A percentile compares a stretch with the other conserved stretches of the same genome.
phyloP scores from a whole-genome alignment of 2,113 vertebrate species.

The Otocyon megalotis region DNA sequence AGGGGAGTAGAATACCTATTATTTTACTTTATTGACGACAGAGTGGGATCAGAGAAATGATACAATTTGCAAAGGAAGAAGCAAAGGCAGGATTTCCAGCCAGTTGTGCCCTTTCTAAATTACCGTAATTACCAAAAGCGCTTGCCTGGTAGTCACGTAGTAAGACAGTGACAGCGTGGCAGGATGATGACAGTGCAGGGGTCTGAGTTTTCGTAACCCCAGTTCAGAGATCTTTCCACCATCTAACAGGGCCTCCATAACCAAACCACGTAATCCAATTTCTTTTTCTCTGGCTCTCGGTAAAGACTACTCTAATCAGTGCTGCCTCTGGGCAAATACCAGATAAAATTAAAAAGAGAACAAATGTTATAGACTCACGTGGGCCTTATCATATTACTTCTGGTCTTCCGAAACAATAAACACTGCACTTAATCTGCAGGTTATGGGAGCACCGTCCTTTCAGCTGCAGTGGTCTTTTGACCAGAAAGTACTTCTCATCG shows the following conservation, averaged over 20 bases:
- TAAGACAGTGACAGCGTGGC: neutral
- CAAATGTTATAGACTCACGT: neutral
- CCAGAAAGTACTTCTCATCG: neutral
- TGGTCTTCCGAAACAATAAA: neutral
- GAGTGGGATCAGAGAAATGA: constrained; percentile 18
- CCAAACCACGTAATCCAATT: neutral
- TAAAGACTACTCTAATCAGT: neutral
- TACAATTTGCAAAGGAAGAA: neutral
- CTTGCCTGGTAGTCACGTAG: neutral
- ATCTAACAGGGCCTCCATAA: neutral
- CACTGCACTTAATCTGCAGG: neutral
- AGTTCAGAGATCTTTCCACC: neutral
- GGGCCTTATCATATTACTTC: neutral
- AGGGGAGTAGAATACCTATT: neutral
- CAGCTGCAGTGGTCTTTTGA: neutral
- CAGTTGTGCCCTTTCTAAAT: neutral
- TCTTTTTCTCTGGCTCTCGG: neutral
- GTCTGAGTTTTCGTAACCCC: neutral
- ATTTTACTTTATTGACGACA: neutral
- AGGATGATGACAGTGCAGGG: neutral
- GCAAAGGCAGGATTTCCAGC: neutral
- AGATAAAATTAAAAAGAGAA: neutral
- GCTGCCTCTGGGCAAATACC: neutral
- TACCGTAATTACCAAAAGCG: neutral
- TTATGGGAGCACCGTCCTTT: neutral